Evolutionary conservation across 2,888 invertebrate species (phyloP).

Genomic region (Incurvaria masculella): DNA sequence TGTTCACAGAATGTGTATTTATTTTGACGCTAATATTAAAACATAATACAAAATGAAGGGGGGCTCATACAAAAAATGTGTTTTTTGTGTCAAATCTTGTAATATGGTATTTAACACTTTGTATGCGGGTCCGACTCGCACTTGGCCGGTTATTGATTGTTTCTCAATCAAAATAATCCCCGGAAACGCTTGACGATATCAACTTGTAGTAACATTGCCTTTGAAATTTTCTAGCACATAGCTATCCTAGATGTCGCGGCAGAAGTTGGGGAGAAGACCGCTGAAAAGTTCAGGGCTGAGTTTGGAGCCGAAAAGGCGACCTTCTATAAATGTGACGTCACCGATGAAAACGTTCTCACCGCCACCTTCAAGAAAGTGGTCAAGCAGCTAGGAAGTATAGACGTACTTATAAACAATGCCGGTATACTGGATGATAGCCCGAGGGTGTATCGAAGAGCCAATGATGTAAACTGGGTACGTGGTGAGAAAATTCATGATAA

Average conservation of each 20-base stretch:
- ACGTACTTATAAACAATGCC: slow-evolving; percentile 31
- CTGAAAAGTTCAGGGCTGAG: slow-evolving; percentile 4
- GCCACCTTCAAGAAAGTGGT: slow-evolving; percentile 6
- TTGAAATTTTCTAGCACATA: slow-evolving; percentile 1
- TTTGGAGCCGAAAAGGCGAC: slow-evolving; percentile 3
- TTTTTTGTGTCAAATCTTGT: no score
- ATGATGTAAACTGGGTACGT: slow-evolving; percentile 28
- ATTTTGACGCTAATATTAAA: no score
- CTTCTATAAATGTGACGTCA: slow-evolving; percentile 9
- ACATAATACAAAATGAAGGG: no score
- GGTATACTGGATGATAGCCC: slow-evolving; percentile 28
- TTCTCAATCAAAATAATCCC: no score
- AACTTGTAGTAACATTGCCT: no score
- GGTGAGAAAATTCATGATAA: no score
- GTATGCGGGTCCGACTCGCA: no score
- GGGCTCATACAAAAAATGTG: no score
- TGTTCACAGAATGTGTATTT: no score
- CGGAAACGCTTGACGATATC: no score
- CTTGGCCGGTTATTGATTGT: no score
- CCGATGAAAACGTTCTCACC: slow-evolving; percentile 5
- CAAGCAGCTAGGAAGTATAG: slow-evolving; percentile 21
- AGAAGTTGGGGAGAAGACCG: slow-evolving; percentile 5
- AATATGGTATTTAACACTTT: no score
- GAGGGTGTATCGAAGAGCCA: slow-evolving; percentile 23
- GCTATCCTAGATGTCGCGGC: slow-evolving; percentile 5